Base-by-base conservation (phyloP, 2,888 invertebrate species). In the Yponomeuta evonymella region DNA sequence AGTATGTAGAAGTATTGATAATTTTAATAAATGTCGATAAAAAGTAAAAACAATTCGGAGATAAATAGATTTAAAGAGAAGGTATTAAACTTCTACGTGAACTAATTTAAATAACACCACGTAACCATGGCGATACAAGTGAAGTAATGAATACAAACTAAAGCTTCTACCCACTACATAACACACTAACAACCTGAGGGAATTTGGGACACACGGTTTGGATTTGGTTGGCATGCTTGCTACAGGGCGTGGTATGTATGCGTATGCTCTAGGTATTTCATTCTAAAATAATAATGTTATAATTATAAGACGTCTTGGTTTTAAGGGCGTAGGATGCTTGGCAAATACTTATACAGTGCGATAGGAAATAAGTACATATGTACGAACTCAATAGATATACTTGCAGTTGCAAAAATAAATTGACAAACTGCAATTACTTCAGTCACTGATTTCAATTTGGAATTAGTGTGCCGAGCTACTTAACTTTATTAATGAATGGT, bases 171-270 rank as follows among this genome's bases (percentile, higher is more conserved):
- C n/a, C 69, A 69, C 67, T 67, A 67, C 69, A 69, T 30, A 58
- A 69, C 69, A 69, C 51, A 69, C 69, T 69, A 69, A 69, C 69
- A 69, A 69, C 58, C 71, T 67, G 70, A 58, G 72, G 73, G 75
- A 74, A 73, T 73, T 74, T 70, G 74, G 76, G 72, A 70, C 75
- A 70, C 72, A 70, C 72, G 73, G 68, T 58, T 58, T 15, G 51
- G 51, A 15, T 58, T 58, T 15, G 15, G 43, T 43, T 43, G 51
- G 51, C 51, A 58, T 58, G 51, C 51, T 58, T 58, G 12, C 11
- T 51, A 51, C 2, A 15, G 15, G 3, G 51, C 15, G 2, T 15
- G 43, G 51, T 58, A 15, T 58, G 51, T 15, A 12, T 58, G 51
- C 8, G 51, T 58, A 58, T 58, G 51, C 15, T 58, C 15, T 58